Conservation (phyloP, 2,797 vertebrate species). For the Carapus acus region DNA sequence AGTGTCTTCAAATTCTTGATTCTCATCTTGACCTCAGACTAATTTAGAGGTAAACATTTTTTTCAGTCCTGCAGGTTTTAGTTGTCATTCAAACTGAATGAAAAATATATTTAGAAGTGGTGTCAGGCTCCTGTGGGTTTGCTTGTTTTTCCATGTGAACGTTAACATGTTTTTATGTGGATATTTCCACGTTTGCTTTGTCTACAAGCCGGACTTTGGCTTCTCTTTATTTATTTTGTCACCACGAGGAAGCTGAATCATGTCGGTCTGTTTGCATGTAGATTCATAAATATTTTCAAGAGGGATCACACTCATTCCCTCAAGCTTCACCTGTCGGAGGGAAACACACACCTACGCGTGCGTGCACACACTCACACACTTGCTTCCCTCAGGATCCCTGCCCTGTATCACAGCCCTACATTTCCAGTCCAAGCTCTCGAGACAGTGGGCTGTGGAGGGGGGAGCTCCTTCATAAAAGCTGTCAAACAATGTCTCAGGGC, state of each 20-base stretch:
- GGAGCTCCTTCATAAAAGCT: slow-evolving; percentile 29
- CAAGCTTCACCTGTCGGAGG: slow-evolving; percentile 31
- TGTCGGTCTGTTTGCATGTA: slow-evolving; percentile 9
- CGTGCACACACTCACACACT: not conserved
- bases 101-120: too few species aligned
- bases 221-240: not conserved
- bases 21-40: too few species aligned
- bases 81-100: too few species aligned
- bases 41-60: too few species aligned
- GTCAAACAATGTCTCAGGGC: slow-evolving; percentile 38
- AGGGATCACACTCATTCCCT: slow-evolving; percentile 15
- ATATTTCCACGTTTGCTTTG: too few species aligned
- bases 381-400: slow-evolving; percentile 17
- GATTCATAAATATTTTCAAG: slow-evolving; percentile 28
- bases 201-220: too few species aligned
- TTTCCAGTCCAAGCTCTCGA: slow-evolving; percentile 32
- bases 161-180: too few species aligned
- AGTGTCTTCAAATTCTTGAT: too few species aligned
- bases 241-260: slow-evolving; percentile 3
- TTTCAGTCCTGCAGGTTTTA: too few species aligned
- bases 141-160: too few species aligned
- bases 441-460: too few species aligned
- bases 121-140: too few species aligned
- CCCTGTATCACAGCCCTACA: slow-evolving; percentile 25
- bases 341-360: slow-evolving; percentile 8